Conservation (phyloP, 2,797 vertebrate genomes). For the Poeciliopsis gracilis region DNA sequence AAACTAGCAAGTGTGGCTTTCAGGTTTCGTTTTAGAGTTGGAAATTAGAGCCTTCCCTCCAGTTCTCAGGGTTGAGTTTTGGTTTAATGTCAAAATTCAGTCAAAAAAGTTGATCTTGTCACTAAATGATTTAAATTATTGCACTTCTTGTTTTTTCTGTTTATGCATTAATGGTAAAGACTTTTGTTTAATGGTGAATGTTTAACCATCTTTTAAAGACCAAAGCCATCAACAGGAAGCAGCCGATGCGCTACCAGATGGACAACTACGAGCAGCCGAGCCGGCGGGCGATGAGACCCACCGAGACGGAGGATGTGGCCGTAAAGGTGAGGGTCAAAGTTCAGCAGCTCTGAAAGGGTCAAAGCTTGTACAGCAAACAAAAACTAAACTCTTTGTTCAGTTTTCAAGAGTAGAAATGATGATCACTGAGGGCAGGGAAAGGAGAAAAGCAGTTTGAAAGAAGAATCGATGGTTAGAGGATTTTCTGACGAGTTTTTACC, state of each 20-base stretch:
- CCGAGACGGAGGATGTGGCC: constrained; percentile 89
- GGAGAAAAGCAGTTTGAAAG: not conserved
- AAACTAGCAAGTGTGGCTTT: not conserved
- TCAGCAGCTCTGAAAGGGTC: constrained; percentile 17
- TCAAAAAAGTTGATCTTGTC: not conserved
- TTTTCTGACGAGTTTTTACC: not conserved
- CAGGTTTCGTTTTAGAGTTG: not conserved
- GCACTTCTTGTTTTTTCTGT: not conserved
- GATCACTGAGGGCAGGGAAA: not conserved
- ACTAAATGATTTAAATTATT: not conserved
- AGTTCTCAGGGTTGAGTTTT: not conserved
- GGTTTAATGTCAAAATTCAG: not conserved
- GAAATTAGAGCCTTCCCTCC: not conserved
- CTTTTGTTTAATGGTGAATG: not conserved
- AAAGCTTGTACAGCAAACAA: not conserved
- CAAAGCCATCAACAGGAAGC: constrained; percentile 95
- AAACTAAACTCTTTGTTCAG: not conserved
- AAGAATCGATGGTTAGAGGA: not conserved
- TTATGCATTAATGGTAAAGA: not conserved
- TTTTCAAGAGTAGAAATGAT: not conserved
- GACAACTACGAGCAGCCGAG: constrained; percentile 89
- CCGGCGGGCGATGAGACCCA: constrained; percentile 81
- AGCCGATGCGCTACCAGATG: constrained; percentile 90
- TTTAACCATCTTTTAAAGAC: constrained; percentile 70
- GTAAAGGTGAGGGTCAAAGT: constrained; percentile 87